Evolutionary conservation across 2,797 vertebrate species (phyloP), one percentile per base, ranked within the genome.

Genomic region (Sylvilagus floridanus): DNA sequence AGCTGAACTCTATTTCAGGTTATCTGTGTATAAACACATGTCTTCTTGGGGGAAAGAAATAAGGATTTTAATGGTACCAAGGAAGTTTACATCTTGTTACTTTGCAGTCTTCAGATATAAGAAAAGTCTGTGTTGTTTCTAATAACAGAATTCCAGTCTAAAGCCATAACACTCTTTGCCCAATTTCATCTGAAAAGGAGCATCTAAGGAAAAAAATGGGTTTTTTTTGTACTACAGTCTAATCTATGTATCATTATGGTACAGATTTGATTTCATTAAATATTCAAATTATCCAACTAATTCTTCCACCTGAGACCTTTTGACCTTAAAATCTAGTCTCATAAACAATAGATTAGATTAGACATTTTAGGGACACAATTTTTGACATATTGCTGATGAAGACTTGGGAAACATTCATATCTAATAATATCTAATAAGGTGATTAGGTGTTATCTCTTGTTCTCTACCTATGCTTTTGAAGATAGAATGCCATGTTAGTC

Each of bases 271-370:
- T 83, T 93, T 24, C 54, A 87, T 71, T 92, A 91, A 84, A 83
- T 86, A 75, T 88, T 95, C 88, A 88, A 32, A 71, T 88, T n/a
- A 66, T 69, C 87, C 37, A 95, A 68, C 21, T 71, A 76, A 84
- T 93, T 91, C 52, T 89, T 95, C 47, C 37, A 84, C 13, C 35
- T 50, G 54, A 84, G 52, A 78, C 63, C 57, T 92, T 93, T 72
- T 66, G 17, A 91, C 30, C 89, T 95, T 76, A 93, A 87, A 96
- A 72, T 32, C 26, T 35, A 14, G 16, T 79, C 30, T 90, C 30
- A 75, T 92, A 94, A 95, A 73, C 32, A 84, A 57, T 90, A 89
- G 13, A 78, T 85, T 90, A 89, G 13, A 78, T 85, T 83, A 88
- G 71, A 82, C 21, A n/a, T 28, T 17, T 86, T 94, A 30, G 79